Conservation (phyloP, 2,888 invertebrate genomes). For the Drosophila stalkeri region DNA sequence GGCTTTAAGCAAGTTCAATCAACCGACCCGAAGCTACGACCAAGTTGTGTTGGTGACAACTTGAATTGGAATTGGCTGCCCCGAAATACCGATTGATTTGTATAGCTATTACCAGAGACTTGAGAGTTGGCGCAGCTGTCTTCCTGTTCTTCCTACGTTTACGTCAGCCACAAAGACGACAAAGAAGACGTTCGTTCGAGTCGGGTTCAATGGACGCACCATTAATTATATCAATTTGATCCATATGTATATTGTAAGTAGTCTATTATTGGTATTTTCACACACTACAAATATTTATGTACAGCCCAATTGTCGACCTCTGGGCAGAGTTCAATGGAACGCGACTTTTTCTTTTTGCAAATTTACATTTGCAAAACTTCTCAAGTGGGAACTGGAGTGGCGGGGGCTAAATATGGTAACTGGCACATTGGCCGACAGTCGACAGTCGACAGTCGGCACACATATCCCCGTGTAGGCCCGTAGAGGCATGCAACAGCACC, state of each 20-base stretch:
- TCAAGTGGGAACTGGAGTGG: not conserved
- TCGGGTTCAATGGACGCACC: conserved; percentile 64
- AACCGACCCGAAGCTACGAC: conserved; percentile 52
- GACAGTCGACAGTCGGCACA: conserved; percentile 55
- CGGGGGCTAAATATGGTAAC: conserved; percentile 14
- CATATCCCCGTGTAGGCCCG: conserved; percentile 43
- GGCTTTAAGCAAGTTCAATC: conserved; percentile 70
- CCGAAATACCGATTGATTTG: conserved; percentile 61
- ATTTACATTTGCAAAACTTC: conserved; percentile 54
- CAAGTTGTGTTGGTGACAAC: conserved; percentile 26
- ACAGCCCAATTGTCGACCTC: conserved; percentile 23
- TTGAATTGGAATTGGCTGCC: conserved; percentile 30
- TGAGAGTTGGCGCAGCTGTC: conserved; percentile 64
- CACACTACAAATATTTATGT: conserved; percentile 18
- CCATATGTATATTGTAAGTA: not conserved
- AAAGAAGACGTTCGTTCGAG: conserved; percentile 38
- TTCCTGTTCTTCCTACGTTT: conserved; percentile 5
- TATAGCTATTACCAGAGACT: conserved; percentile 37
- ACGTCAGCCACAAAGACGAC: conserved; percentile 52
- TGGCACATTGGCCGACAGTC: conserved; percentile 60
- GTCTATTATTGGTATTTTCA: conserved; percentile 21
- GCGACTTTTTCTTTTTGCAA: conserved; percentile 37
- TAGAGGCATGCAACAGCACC: conserved; percentile 52
- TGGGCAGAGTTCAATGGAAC: conserved; percentile 51
- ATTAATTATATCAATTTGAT: conserved; percentile 59